Evolutionary conservation across 2,797 vertebrate genomes (phyloP), one percentile per base, ranked within the genome.

Genomic region (Onychomys torridus): DNA sequence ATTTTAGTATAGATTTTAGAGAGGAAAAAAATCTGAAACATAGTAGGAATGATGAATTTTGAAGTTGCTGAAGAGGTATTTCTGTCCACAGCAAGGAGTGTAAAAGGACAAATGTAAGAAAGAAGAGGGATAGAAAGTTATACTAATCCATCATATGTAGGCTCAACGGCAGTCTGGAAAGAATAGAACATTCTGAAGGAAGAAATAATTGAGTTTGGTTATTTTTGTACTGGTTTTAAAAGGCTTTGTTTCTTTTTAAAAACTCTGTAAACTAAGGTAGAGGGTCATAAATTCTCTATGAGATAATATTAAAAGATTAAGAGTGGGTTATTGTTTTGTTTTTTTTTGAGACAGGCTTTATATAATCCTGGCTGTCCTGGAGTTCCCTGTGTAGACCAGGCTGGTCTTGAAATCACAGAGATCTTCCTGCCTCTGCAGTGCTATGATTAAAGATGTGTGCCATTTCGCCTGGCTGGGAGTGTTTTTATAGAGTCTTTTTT

Each of bases 271-370:
- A 94, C 43, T 93, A 89, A 95, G 43, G 16, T 89, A 6, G 21
- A 96, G 11, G 27, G 23, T 13, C 59, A 59, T 89, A 73, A 3
- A 85, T 94, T 89, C 94, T 37, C 19, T 82, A 27, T 17, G 67
- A 91, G 11, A 79, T 91, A 89, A n/a, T 96, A 55, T 34, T 96
- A 91, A 65, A 95, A 79, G 16, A 52, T 73, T 89, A 84, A 93
- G 57, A 83, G 25, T 59, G n/a, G 79, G 79, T 23, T 61, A 34
- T 34, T 78, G 11, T 59, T 81, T 49, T 77, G n/a, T 23, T 12
- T 25, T 77, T 32, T 55, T 52, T 82, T 61, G 57, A 61, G 79
- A 37, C 13, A 40, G 23, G 57, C 57, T 61, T 23, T 40, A 8
- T 83, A 37, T 61, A 61, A 37, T 29, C 9, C 57, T 63, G 25